Conservation (phyloP, 2,888 invertebrate species). For the Epistrophe grossulariae region DNA sequence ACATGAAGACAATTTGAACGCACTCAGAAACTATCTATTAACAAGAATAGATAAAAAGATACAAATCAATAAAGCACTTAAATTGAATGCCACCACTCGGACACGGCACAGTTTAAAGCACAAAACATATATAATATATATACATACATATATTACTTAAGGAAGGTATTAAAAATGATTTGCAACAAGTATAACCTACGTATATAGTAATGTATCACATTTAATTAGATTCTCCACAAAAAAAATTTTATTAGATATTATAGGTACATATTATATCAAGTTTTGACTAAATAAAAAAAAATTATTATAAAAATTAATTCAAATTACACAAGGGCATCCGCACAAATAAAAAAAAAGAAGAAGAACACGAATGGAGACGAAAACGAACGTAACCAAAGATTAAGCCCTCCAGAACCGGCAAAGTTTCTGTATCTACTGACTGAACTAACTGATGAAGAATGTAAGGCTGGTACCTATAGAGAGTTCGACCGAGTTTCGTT, state of each 20-base stretch:
- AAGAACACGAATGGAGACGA: neutral
- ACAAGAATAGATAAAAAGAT: conserved; percentile 58
- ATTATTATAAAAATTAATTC: neutral
- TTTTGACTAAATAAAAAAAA: neutral
- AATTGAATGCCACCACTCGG: conserved; percentile 6
- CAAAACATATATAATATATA: neutral
- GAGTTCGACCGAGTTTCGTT: conserved; percentile 24
- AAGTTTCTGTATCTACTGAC: conserved; percentile 71
- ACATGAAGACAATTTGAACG: neutral
- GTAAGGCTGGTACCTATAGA: conserved; percentile 21
- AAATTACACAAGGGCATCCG: conserved; percentile 13
- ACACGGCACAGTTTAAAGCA: conserved; percentile 1
- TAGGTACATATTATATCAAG: neutral
- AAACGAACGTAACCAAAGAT: conserved; percentile 6
- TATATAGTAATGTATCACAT: neutral
- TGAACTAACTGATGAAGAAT: conserved; percentile 45
- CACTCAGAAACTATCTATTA: conserved; percentile 16
- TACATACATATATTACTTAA: neutral
- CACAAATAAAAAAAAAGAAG: conserved; percentile 10
- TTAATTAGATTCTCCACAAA: neutral
- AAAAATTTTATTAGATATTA: neutral
- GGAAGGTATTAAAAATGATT: conserved; percentile 6
- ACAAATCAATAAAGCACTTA: conserved; percentile 50
- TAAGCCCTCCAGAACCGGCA: conserved; percentile 56
- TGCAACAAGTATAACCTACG: conserved; percentile 15